phyloP scores from a whole-genome alignment of 1,140 invertebrate species.

The Sycobia sp. region DNA sequence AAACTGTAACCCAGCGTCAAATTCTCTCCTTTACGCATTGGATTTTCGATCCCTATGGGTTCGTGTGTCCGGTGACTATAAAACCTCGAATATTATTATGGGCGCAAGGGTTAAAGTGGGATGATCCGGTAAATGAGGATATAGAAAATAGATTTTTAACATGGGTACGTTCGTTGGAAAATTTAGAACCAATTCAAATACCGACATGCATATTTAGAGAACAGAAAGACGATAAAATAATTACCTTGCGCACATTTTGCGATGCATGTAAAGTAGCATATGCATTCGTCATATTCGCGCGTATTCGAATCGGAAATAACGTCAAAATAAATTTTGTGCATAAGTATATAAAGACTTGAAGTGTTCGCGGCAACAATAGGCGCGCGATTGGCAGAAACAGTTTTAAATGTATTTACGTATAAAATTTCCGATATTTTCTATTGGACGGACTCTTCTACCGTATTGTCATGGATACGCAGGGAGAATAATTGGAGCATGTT shows the following conservation, averaged over 20 bases:
- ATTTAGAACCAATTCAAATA: neutral
- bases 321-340: conserved; percentile 10
- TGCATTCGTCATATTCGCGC: conserved; percentile 12
- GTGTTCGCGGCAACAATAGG: conserved; percentile 30
- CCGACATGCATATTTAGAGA: neutral
- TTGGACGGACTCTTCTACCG: too few species aligned
- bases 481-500: neutral
- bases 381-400: neutral
- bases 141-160: conserved; percentile 23
- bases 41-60: neutral
- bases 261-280: too few species aligned
- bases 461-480: neutral
- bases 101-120: conserved; percentile 34
- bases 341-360: conserved; percentile 20
- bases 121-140: conserved; percentile 15
- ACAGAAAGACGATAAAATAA: neutral
- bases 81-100: neutral
- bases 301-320: neutral
- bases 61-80: neutral
- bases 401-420: neutral
- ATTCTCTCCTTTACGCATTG: conserved; percentile 36
- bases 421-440: neutral
- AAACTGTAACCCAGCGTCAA: conserved; percentile 34
- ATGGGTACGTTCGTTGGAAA: conserved; percentile 28
- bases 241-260: conserved; percentile 4